Percentiles rank a stretch among this genome's conserved stretches.
These are phyloP conservation scores for Meteorus colon DNA, from an alignment of 2,888 invertebrate genomes.

Conservation along the genomic window DNA sequence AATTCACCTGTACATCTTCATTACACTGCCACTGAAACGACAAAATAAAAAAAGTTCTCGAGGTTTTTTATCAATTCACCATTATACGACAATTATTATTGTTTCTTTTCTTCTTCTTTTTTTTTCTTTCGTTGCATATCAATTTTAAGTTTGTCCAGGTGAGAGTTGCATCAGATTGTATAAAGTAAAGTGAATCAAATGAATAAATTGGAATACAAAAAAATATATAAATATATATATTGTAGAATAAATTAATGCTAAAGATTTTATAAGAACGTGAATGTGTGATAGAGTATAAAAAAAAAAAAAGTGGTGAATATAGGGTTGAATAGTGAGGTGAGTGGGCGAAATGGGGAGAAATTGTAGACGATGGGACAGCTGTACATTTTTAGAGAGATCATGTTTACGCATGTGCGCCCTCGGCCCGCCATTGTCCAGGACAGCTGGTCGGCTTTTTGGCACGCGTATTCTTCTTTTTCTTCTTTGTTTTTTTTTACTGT, in stretches of 20 bases:
- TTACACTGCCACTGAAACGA: background rate
- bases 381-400: slow-evolving; percentile 39
- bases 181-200: background rate
- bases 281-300: background rate
- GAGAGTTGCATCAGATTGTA: background rate
- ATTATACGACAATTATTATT: too few relatives aligned
- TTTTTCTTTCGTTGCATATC: too few relatives aligned
- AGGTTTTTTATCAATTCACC: too few relatives aligned
- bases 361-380: slow-evolving; percentile 35
- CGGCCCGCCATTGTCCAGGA: slow-evolving; percentile 51
- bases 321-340: slow-evolving; percentile 27
- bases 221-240: background rate
- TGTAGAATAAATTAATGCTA: slow-evolving; percentile 6
- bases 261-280: background rate
- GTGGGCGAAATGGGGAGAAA: slow-evolving; percentile 19
- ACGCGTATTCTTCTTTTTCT: slow-evolving; percentile 26
- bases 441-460: slow-evolving; percentile 50
- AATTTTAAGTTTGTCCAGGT: too few relatives aligned
- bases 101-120: too few relatives aligned
- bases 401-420: slow-evolving; percentile 46
- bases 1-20: background rate
- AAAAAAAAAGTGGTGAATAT: background rate
- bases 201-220: background rate
- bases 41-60: too few relatives aligned
- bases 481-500: slow-evolving; percentile 27